Evolutionary conservation across 2,797 vertebrate species (phyloP).

Genomic region (Taeniopygia guttata): DNA sequence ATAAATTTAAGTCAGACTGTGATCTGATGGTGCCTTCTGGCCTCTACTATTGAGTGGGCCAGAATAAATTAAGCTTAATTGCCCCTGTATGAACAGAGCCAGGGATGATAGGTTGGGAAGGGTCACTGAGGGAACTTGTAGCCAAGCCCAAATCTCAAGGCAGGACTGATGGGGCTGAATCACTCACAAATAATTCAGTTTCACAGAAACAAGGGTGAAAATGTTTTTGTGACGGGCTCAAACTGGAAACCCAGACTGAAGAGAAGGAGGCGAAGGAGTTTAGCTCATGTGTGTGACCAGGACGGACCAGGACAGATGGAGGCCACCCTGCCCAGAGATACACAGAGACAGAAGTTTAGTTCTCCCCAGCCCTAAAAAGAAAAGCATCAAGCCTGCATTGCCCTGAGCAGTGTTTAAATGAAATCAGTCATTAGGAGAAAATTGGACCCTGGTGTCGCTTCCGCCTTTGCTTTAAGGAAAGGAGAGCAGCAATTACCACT

Average conservation of each 20-base stretch:
- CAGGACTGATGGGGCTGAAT: background rate
- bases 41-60: background rate
- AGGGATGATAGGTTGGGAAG: background rate
- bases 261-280: background rate
- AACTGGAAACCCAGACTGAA: background rate
- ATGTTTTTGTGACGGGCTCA: background rate
- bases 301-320: background rate
- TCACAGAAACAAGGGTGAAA: background rate
- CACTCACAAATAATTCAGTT: background rate
- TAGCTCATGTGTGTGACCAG: rapidly evolving
- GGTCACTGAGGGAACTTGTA: background rate
- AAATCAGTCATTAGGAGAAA: slow-evolving; percentile 58
- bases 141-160: background rate
- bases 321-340: rapidly evolving
- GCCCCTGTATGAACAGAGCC: background rate
- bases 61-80: slow-evolving; percentile 56
- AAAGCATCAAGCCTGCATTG: background rate
- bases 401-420: slow-evolving; percentile 43
- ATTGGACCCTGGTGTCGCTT: slow-evolving; percentile 27
- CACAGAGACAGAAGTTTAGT: background rate
- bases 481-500: slow-evolving; percentile 44
- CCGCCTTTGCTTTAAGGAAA: slow-evolving; percentile 49
- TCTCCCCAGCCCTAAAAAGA: background rate
- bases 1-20: slow-evolving; percentile 25
- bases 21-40: slow-evolving; percentile 51